Evolutionary conservation across 2,113 vertebrate genomes (phyloP), one percentile per base, ranked within the genome.

Genomic region (Scomber scombrus): DNA sequence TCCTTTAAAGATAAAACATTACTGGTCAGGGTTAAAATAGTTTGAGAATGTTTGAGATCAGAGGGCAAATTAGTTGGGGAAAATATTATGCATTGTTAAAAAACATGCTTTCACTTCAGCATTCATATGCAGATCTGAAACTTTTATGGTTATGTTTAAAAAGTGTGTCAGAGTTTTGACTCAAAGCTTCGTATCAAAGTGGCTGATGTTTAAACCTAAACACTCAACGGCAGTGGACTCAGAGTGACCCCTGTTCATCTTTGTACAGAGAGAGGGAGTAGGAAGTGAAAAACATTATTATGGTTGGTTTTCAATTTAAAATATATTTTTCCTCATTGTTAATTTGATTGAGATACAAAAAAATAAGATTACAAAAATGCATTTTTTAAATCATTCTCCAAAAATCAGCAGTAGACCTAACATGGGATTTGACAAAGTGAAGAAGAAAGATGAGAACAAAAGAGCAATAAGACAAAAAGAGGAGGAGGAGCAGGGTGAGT

Each of bases 231-330:
- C 45, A n/a, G 1, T 85, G 63, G 43, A 77, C 73, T 62, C 46
- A 29, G 47, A 29, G 14, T 81, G 72, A 81, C 56, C 70, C 18
- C 23, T 45, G 46, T n/a, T 58, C 16, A 47, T n/a, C 14, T 71
- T 18, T 43, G 34, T 67, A 26, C 54, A 73, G 19, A 58, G 31
- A 45, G 23, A 23, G 23, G 11, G 34, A 40, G 34, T 40, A 19
- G 19, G 40, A 10, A 54, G 50, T 23, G 49, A 3, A 26, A 23
- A 34, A 57, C n/a, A 46, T 69, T 61, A 40, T 40, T 54, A n/a
- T 63, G 69, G 51, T 11, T 72, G 19, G 16, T 58, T 29, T 15
- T 6, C 23, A 26, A 26, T 26, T 26, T 26, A 26, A 26, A 26
- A 26, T 26, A 26, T 26, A 26, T 26, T 26, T 26, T 26, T 26